Percentiles rank a stretch among this genome's conserved stretches.
Evolutionary conservation across 2,113 vertebrate genomes (phyloP).

Genomic region (Dasyprocta punctata): DNA sequence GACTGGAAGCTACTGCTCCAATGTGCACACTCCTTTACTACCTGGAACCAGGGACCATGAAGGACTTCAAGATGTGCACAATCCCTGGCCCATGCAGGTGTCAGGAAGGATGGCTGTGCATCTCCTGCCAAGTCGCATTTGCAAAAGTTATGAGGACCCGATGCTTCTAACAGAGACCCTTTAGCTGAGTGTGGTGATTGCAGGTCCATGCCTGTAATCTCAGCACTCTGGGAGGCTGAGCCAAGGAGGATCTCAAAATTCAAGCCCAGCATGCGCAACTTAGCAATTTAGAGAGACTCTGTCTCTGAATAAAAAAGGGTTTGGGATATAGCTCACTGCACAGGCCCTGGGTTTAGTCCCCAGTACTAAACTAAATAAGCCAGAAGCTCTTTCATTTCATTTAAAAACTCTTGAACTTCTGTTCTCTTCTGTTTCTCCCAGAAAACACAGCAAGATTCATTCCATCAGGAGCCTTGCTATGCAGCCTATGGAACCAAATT

Average conservation of each 20-base stretch:
- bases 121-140: conserved; percentile 31
- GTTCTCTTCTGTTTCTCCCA: conserved; percentile 81
- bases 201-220: background rate
- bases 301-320: background rate
- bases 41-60: background rate
- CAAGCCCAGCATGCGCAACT: background rate
- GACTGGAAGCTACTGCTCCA: background rate
- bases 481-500: conserved; percentile 89
- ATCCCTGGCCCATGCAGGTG: background rate
- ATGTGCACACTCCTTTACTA: background rate
- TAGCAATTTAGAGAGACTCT: background rate
- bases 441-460: conserved; percentile 98
- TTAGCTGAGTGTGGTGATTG: background rate
- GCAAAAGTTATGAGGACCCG: conserved; percentile 17
- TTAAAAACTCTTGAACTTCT: conserved; percentile 21
- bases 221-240: background rate
- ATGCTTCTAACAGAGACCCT: background rate
- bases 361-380: background rate
- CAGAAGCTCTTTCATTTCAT: conserved; percentile 1
- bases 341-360: background rate
- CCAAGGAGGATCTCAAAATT: background rate
- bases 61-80: conserved; percentile 14
- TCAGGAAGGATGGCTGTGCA: background rate
- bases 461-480: conserved; percentile 91
- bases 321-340: background rate